These are phyloP conservation scores for Drosophila borborema DNA, from an alignment of 2,888 invertebrate genomes.

Conservation along the genomic window DNA sequence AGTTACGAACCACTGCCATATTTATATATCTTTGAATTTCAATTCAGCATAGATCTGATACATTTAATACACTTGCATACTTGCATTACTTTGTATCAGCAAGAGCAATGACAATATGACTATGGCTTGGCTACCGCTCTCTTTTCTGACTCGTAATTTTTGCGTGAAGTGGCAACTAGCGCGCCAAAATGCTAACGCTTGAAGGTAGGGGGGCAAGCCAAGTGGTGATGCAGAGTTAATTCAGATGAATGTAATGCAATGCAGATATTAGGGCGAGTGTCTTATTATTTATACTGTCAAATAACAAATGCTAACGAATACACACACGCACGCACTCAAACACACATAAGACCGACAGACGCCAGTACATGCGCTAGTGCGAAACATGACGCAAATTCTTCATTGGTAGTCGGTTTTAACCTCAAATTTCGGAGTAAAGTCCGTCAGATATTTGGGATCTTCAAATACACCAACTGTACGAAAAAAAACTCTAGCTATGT, in stretches of 20 bases:
- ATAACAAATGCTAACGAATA: conserved; percentile 39
- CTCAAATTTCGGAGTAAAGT: conserved; percentile 46
- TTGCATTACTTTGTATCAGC: too few species aligned
- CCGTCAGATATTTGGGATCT: neutral
- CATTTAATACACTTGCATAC: neutral
- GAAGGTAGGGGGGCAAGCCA: conserved; percentile 21
- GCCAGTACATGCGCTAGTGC: conserved; percentile 63
- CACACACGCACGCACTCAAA: conserved; percentile 10
- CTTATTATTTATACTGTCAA: conserved; percentile 31
- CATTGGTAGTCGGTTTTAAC: conserved; percentile 54
- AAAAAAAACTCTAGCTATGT: conserved; percentile 4
- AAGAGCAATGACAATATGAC: too few species aligned
- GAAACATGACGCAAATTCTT: conserved; percentile 72
- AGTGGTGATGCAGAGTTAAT: conserved; percentile 34
- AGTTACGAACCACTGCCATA: neutral
- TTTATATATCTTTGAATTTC: neutral
- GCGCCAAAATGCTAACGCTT: conserved; percentile 57
- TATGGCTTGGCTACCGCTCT: too few species aligned
- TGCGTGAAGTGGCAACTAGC: conserved; percentile 28
- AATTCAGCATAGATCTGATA: neutral
- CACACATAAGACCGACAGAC: conserved; percentile 26
- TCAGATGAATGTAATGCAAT: conserved; percentile 24
- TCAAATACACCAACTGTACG: conserved; percentile 1
- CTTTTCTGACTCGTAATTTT: too few species aligned
- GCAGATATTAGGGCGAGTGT: neutral